Evolutionary conservation across 2,797 vertebrate species (phyloP), one percentile per base, ranked within the genome.

Genomic region (Kryptopterus vitreolus): DNA sequence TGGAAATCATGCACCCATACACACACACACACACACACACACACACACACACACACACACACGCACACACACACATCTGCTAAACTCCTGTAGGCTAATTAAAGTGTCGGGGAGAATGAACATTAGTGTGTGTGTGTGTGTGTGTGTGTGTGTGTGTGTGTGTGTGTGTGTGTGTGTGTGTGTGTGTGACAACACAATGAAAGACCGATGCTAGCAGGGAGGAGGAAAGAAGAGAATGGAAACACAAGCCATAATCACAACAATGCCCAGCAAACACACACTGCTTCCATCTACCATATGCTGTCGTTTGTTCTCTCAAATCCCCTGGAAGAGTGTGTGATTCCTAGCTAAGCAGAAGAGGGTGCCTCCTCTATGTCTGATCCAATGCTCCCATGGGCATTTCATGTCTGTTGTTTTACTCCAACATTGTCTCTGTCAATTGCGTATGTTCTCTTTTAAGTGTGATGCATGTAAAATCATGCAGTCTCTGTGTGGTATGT

Each of bases 221-320:
- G 89, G 90, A 82, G 76, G 63, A 82, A 76, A 80, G 79, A 89
- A 88, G 89, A 87, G 89, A 88, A 57, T 78, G 82, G 82, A 68
- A 87, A 82, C 82, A 65, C 81, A 74, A 77, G 82, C 65, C 85
- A 83, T 86, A 87, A 87, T 88, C 90, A 92, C 93, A 94, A 93
- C 92, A 93, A 93, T 93, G 90, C 87, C 87, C 89, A 88, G 57
- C 89, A 71, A 48, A 66, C 43, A 78, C 82, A 66, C 76, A 76
- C 79, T 59, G 58, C 86, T 91, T 91, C 91, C 92, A 92, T 94
- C 92, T 93, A 91, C 93, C 94, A 94, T 94, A 95, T 94, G 94
- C 91, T 94, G 91, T 91, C 90, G 91, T 93, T 94, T 94, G 93
- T 93, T 93, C 92, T 87, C 90, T 92, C 90, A 91, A 94, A 92